Conservation (phyloP, 2,113 vertebrate genomes). For the Australoheros scitulus region DNA sequence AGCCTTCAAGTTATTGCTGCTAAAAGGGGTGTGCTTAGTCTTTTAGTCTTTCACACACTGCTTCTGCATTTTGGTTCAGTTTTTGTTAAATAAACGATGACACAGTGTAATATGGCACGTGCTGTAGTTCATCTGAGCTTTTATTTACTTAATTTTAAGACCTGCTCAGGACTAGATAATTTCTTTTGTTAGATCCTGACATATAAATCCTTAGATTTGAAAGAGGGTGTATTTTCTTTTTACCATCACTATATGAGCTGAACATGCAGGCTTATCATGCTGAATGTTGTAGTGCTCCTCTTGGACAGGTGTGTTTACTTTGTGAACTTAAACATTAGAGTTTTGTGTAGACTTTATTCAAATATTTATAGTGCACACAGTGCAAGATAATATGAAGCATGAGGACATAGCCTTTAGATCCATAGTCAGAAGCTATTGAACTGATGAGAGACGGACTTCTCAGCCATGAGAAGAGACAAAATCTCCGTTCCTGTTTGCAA, state of each 20-base stretch:
- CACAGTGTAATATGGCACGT: not conserved
- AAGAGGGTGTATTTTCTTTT: not conserved
- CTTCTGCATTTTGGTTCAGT: not conserved
- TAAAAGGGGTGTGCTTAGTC: not conserved
- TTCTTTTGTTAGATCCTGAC: not conserved
- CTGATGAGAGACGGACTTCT: slow-evolving; percentile 44
- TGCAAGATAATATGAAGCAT: slow-evolving; percentile 38
- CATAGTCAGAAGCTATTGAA: slow-evolving; percentile 53
- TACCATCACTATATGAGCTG: not conserved
- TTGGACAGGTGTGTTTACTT: slow-evolving; percentile 73
- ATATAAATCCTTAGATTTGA: not conserved
- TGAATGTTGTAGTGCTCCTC: slow-evolving; percentile 42
- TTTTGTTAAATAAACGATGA: not conserved
- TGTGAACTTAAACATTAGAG: slow-evolving; percentile 47
- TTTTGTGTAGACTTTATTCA: slow-evolving; percentile 62
- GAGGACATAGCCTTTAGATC: slow-evolving; percentile 46
- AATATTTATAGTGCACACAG: slow-evolving; percentile 61
- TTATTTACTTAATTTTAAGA: not conserved
- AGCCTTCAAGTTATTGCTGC: not conserved
- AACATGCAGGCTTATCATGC: slow-evolving; percentile 21
- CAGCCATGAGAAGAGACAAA: slow-evolving; percentile 22
- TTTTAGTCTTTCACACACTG: not conserved
- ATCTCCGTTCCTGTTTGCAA: slow-evolving; percentile 23
- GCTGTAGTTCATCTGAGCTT: not conserved
- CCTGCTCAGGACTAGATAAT: not conserved